These are phyloP conservation scores for Sebastes steindachneri DNA, from an alignment of 2,797 vertebrate species.

Conservation along the genomic window DNA sequence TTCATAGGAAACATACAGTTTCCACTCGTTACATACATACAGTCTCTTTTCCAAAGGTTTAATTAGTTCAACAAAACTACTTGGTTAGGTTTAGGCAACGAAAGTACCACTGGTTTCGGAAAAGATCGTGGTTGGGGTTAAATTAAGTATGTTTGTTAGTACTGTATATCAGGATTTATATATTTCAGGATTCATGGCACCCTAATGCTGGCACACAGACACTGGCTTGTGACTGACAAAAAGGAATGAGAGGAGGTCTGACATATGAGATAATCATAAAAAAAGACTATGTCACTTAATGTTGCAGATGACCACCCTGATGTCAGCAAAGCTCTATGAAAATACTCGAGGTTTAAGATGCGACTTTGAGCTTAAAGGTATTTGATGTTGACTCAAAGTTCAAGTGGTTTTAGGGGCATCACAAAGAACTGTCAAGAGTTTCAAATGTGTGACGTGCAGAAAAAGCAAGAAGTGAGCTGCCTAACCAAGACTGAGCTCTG, in stretches of 20 bases:
- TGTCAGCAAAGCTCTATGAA: background rate
- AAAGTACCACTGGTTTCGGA: background rate
- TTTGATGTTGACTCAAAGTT: background rate
- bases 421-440: background rate
- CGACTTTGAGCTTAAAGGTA: background rate
- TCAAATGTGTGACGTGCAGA: background rate
- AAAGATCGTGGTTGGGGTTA: background rate
- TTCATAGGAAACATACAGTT: background rate
- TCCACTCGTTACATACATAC: background rate
- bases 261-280: too few species aligned
- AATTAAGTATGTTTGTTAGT: background rate
- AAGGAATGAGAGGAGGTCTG: background rate
- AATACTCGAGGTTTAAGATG: background rate
- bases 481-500: background rate
- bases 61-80: background rate
- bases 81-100: background rate
- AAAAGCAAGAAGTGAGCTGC: background rate
- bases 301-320: background rate
- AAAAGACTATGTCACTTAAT: background rate
- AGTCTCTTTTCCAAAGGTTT: background rate
- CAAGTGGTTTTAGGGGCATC: background rate
- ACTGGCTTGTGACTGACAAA: background rate
- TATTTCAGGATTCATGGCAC: background rate
- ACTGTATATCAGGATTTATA: too few species aligned
- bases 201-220: constrained; percentile 2